Percentiles rank a stretch among this genome's conserved stretches.
phyloP scores from a whole-genome alignment of 2,113 vertebrate species.

The Eulemur rufifrons region DNA sequence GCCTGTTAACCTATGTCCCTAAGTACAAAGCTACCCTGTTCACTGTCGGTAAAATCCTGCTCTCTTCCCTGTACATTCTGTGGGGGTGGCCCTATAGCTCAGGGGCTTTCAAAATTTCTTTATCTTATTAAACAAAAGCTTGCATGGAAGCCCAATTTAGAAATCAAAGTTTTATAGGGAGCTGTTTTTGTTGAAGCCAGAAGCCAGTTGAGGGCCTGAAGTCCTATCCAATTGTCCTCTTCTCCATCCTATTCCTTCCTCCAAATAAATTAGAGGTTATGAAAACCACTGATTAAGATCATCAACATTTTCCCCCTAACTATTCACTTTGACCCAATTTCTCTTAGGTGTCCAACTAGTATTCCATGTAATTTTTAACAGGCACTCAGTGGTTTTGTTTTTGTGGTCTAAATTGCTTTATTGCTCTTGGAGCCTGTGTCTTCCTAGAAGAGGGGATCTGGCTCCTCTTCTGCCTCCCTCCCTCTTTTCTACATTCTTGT shows the following conservation, averaged over 20 bases:
- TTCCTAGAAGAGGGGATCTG: neutral
- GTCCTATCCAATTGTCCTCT: neutral
- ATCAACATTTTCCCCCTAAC: neutral
- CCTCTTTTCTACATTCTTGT: neutral
- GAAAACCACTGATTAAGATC: neutral
- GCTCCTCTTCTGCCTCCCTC: neutral
- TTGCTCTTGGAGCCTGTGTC: neutral
- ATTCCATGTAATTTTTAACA: neutral
- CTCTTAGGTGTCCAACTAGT: neutral
- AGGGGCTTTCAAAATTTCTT: neutral
- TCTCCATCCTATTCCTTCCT: neutral
- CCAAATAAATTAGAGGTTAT: neutral
- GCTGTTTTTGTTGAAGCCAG: neutral
- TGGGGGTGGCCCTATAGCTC: neutral
- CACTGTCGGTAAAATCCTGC: neutral
- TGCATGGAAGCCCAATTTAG: neutral
- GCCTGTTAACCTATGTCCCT: neutral
- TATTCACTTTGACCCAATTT: neutral
- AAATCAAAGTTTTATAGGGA: neutral
- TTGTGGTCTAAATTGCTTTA: neutral
- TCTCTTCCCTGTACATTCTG: neutral
- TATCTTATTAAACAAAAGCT: neutral
- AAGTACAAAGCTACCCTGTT: neutral
- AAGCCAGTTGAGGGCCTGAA: neutral
- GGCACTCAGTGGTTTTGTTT: neutral